Evolutionary conservation across 2,888 invertebrate genomes (phyloP).

Genomic region (Apamea anceps): DNA sequence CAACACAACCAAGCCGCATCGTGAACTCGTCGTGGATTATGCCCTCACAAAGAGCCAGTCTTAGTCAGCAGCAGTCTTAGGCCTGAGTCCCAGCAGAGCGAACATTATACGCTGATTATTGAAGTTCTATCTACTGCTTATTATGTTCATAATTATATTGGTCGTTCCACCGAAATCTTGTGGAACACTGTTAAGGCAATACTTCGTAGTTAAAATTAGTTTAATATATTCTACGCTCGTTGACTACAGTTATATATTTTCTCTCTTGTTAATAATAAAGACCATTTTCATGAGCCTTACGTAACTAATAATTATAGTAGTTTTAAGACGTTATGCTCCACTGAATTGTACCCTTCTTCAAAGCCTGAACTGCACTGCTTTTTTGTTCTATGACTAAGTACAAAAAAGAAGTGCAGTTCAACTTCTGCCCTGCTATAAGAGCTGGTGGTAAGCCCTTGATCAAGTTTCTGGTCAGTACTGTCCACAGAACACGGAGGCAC

Average conservation of each 20-base stretch:
- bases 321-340: constrained; percentile 32
- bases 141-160: neutral
- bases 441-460: too few species aligned
- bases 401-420: too few species aligned
- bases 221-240: constrained; percentile 45
- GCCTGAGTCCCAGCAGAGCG: too few species aligned
- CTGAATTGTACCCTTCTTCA: neutral
- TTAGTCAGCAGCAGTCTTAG: too few species aligned
- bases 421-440: too few species aligned
- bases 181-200: constrained; percentile 34
- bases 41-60: too few species aligned
- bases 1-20: too few species aligned
- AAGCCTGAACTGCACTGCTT: too few species aligned
- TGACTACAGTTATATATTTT: constrained; percentile 31
- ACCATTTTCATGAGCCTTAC: constrained; percentile 60
- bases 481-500: too few species aligned
- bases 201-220: constrained; percentile 29
- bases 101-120: neutral
- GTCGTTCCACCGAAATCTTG: constrained; percentile 24
- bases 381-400: too few species aligned
- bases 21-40: too few species aligned
- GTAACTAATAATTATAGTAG: constrained; percentile 27
- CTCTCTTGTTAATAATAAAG: constrained; percentile 45
- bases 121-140: neutral
- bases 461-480: too few species aligned